Evolutionary conservation across 2,113 vertebrate species (phyloP), one percentile per base, ranked within the genome.

Genomic region (Struthio camelus): DNA sequence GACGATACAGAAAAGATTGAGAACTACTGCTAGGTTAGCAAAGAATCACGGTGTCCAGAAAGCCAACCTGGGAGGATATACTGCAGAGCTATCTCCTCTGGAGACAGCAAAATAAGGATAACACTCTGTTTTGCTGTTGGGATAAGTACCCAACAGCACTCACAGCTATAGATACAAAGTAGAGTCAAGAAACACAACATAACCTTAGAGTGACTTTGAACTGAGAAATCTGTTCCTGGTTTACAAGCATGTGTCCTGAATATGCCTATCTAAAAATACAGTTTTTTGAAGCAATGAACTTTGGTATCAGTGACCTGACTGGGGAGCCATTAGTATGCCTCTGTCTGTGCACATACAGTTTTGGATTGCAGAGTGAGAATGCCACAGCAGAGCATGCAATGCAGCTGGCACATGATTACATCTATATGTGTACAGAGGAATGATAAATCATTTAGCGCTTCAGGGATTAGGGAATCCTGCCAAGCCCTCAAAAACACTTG

Each of bases 401-500:
- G 50, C 73, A 85, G 82, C 80, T 96, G 95, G 93, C 94, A 97
- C 92, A 78, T 0, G 0, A 28, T 3, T n/a, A 17, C 77, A 54
- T n/a, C 92, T 54, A 11, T 3, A 14, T 81, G n/a, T 62, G 50
- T 6, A 18, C 59, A 53, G 83, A 22, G 20, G 94, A 90, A 75
- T 34, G 53, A 96, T 95, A 92, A 97, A 97, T 97, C 93, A 95
- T 6, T 32, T 34, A 46, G 20, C 61, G 89, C 94, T 97, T 20
- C 93, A 71, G 93, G 95, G 93, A 88, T 80, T 17, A 97, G 72
- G 80, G 93, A 96, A 20, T 70, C 65, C 67, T 95, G 97, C 96
- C 97, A 97, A 97, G 95, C 50, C 94, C 93, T 94, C 90, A 96
- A 92, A 96, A 97, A 97, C 76, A 53, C n/a, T 53, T 87, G 93